A percentile compares a stretch with the other conserved stretches of the same genome.
These are phyloP conservation scores for Camponotus fellah DNA, from an alignment of 2,888 invertebrate species.

Conservation along the genomic window DNA sequence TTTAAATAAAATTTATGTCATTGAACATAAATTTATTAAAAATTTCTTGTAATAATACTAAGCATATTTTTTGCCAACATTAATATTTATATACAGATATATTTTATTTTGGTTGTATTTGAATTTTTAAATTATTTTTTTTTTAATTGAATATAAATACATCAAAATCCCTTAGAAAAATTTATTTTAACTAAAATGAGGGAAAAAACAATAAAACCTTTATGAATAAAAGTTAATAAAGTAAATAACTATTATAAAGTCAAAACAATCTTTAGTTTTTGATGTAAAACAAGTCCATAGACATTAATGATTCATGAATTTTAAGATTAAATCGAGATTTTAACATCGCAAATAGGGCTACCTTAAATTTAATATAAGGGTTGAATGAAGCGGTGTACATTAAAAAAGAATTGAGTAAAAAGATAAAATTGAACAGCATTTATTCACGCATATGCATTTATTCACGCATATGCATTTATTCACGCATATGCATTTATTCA, in stretches of 20 bases:
- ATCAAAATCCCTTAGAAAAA: not conserved
- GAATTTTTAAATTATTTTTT: not conserved
- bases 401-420: conserved; percentile 39
- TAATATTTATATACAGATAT: not conserved
- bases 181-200: not conserved
- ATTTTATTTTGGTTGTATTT: not conserved
- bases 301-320: not conserved
- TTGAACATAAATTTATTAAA: not conserved
- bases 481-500: conserved; percentile 49
- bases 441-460: conserved; percentile 60
- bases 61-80: not conserved
- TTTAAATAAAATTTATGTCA: not conserved
- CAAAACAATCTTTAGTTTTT: not conserved
- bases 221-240: not conserved
- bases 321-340: not conserved
- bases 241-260: not conserved
- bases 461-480: conserved; percentile 55
- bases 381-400: conserved; percentile 21
- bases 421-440: conserved; percentile 25
- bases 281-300: not conserved
- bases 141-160: not conserved
- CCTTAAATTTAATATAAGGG: not conserved
- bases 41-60: not conserved
- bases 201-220: not conserved
- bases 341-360: not conserved